phyloP scores from a whole-genome alignment of 2,113 vertebrate species.

The Harpagus bidentatus region DNA sequence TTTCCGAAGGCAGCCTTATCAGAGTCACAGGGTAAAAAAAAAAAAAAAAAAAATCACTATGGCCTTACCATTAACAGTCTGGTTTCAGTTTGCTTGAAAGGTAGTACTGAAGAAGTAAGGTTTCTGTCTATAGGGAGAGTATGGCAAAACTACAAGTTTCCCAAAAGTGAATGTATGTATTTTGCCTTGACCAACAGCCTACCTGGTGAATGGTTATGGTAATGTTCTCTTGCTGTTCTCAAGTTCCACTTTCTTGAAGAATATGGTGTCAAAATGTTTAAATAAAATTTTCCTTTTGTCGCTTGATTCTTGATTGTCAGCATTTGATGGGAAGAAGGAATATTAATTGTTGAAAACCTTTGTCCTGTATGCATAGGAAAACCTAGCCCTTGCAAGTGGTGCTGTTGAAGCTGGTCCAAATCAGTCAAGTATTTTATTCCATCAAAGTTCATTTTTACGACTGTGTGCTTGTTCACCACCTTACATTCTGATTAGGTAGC shows the following conservation, averaged over 20 bases:
- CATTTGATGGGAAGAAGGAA: not conserved
- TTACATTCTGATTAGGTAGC: not conserved
- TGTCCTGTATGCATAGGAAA: not conserved
- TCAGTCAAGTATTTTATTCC: not conserved
- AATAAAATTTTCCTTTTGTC: not conserved
- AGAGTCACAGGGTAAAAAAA: conserved; percentile 80
- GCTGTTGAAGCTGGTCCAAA: not conserved
- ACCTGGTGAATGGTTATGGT: not conserved
- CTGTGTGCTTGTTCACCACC: not conserved
- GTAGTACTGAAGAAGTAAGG: not conserved
- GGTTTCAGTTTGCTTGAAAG: conserved; percentile 83
- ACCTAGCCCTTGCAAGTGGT: not conserved
- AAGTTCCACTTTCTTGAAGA: not conserved
- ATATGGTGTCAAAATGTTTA: not conserved
- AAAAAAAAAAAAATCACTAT: conserved; percentile 71
- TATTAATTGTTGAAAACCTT: not conserved
- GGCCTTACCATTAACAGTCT: conserved; percentile 81
- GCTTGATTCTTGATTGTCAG: not conserved
- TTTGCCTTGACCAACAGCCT: not conserved
- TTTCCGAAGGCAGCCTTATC: conserved; percentile 85
- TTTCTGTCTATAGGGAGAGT: not conserved
- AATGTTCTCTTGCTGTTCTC: not conserved
- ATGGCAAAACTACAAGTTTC: not conserved
- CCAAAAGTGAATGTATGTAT: not conserved
- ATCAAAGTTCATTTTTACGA: not conserved